Percentiles rank a stretch among this genome's conserved stretches.
These are phyloP conservation scores for Sisyra nigra DNA, from an alignment of 2,888 invertebrate species.

Conservation along the genomic window DNA sequence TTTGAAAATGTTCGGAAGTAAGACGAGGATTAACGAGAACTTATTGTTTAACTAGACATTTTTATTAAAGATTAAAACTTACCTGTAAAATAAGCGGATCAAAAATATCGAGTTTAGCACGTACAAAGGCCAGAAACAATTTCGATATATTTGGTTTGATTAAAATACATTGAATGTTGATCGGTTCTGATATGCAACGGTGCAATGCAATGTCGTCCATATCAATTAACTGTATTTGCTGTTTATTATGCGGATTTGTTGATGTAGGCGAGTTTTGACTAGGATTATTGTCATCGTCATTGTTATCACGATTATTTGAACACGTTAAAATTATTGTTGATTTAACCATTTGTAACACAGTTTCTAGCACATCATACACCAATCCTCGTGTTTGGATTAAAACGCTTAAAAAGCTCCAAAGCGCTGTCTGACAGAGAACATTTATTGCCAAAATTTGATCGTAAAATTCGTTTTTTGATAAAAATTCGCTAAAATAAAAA, in stretches of 20 bases:
- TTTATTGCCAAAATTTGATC: conserved; percentile 45
- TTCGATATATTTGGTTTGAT: conserved; percentile 19
- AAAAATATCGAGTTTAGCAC: conserved; percentile 32
- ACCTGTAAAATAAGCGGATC: conserved; percentile 39
- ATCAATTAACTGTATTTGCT: conserved; percentile 5
- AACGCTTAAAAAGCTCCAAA: conserved; percentile 37
- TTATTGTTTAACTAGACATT: too few species aligned
- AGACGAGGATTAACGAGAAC: too few species aligned
- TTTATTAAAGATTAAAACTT: too few species aligned
- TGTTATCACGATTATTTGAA: conserved; percentile 13
- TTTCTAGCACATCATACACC: conserved; percentile 36
- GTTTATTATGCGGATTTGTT: background rate
- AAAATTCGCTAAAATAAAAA: conserved; percentile 30
- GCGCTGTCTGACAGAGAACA: conserved; percentile 42
- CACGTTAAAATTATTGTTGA: conserved; percentile 17
- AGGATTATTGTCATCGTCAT: conserved; percentile 13
- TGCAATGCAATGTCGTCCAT: conserved; percentile 9
- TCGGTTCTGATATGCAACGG: conserved; percentile 10
- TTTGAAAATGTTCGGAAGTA: too few species aligned
- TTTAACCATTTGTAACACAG: conserved; percentile 32
- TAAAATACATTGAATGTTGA: conserved; percentile 11
- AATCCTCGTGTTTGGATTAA: conserved; percentile 35
- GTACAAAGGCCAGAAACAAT: conserved; percentile 32
- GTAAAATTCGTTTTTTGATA: conserved; percentile 42
- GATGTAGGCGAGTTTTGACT: conserved; percentile 20